Evolutionary conservation across 2,113 vertebrate species (phyloP), one percentile per base, ranked within the genome.

Genomic region (Vanacampus margaritifer): DNA sequence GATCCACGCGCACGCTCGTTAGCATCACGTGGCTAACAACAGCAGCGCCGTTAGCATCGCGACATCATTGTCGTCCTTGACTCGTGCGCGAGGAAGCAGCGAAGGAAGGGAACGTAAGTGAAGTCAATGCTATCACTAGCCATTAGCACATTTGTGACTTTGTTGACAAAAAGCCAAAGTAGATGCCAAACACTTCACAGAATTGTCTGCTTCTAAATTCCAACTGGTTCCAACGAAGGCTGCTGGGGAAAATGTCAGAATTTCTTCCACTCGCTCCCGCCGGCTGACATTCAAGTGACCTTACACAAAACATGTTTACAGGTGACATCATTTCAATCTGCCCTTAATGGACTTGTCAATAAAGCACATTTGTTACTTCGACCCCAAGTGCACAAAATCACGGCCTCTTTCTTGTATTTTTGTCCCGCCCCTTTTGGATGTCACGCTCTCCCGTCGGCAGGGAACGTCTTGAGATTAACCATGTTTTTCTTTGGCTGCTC

Each of bases 271-370:
- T 66, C 64, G 54, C 67, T 70, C 54, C 59, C 37, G 59, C 63
- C n/a, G 64, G n/a, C 60, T 53, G 65, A 69, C 78, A 83, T 84
- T 68, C 65, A 79, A 79, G 81, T 86, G 86, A 82, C 79, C 86
- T 86, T 84, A 84, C 65, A 66, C 58, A 59, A 32, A 57, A 79
- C 71, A 66, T 70, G 74, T 84, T 89, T 77, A 87, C 80, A 72
- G 64, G 54, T 83, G 64, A 75, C 77, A 64, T 66, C 19, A 70
- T 73, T 65, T 64, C 58, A 63, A 79, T 68, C 74, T 80, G 67
- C 75, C 68, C 65, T 57, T 73, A 54, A 63, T 68, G 74, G 56
- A 72, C 64, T 66, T 69, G 65, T 71, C 68, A 84, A 85, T 82
- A 86, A 84, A 89, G 76, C 16, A 39, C 51, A 75, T 79, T 80